These are phyloP conservation scores for Andrena praecox DNA, from an alignment of 2,888 invertebrate genomes.

Conservation along the genomic window DNA sequence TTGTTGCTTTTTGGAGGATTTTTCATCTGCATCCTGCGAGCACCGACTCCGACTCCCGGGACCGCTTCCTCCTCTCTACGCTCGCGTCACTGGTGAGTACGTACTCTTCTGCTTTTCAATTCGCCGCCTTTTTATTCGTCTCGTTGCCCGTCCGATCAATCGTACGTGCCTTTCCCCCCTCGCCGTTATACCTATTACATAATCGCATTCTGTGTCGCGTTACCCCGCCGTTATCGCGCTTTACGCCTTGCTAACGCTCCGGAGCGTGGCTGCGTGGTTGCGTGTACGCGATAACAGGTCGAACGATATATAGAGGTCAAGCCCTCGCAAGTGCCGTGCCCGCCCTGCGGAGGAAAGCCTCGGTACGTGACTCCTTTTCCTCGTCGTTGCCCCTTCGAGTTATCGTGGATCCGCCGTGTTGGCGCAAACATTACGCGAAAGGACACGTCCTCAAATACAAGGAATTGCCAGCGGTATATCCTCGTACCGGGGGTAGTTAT, in stretches of 20 bases:
- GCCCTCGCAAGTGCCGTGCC: not conserved
- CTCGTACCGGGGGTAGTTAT: constrained; percentile 20
- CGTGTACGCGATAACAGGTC: not conserved
- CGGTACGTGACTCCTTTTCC: not conserved
- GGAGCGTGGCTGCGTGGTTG: not conserved
- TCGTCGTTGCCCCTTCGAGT: not conserved
- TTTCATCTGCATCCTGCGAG: constrained; percentile 57
- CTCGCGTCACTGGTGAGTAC: constrained; percentile 33
- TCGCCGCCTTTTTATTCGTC: not conserved
- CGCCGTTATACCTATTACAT: not conserved
- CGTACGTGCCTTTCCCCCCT: not conserved
- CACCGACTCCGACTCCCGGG: constrained; percentile 4
- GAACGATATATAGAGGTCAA: not conserved
- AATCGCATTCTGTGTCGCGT: not conserved
- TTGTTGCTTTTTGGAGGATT: constrained; percentile 74
- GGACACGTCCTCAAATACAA: not conserved
- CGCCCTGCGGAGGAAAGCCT: not conserved
- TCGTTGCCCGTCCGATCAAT: not conserved
- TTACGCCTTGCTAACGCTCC: not conserved
- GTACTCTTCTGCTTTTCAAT: not conserved
- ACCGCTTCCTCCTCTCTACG: constrained; percentile 1
- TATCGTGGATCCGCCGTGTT: not conserved
- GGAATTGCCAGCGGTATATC: not conserved
- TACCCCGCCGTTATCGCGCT: not conserved
- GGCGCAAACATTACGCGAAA: not conserved